Percentiles rank a stretch among this genome's conserved stretches.
Evolutionary conservation across 2,888 invertebrate genomes (phyloP).

Genomic region (Nebria brevicollis): DNA sequence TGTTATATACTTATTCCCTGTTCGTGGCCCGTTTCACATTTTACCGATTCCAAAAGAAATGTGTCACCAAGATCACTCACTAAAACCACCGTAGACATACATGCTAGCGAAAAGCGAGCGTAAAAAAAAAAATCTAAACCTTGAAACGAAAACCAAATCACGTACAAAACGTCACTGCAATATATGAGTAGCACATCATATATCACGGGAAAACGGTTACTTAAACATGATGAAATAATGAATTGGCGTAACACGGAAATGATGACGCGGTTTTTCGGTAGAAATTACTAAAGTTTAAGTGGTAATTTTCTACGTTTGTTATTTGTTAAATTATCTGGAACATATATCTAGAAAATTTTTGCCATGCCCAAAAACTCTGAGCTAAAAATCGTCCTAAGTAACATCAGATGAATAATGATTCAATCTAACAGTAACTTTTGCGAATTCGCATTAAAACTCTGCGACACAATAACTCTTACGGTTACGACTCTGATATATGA

Average conservation of each 20-base stretch:
- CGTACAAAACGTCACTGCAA: not conserved
- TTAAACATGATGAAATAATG: not conserved
- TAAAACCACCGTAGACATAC: not conserved
- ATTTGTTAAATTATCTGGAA: not conserved
- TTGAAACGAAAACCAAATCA: not conserved
- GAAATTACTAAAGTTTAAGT: not conserved
- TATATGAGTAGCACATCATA: not conserved
- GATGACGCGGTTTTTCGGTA: too few species aligned
- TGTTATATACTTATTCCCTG: not conserved
- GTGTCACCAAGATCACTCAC: not conserved
- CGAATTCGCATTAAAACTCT: slow-evolving; percentile 23
- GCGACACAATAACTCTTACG: slow-evolving; percentile 21
- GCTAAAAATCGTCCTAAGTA: not conserved
- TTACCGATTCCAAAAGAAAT: not conserved
- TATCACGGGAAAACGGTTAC: not conserved
- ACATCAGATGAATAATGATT: slow-evolving; percentile 18
- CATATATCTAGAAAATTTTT: not conserved
- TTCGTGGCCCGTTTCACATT: not conserved
- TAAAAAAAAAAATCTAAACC: not conserved
- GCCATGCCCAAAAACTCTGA: not conserved
- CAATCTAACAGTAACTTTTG: slow-evolving; percentile 18
- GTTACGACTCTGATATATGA: slow-evolving; percentile 12
- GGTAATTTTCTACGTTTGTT: not conserved
- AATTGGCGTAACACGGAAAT: not conserved
- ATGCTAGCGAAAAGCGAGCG: not conserved